Base-by-base conservation (phyloP, 2,113 vertebrate genomes). In the Capreolus pygargus region DNA sequence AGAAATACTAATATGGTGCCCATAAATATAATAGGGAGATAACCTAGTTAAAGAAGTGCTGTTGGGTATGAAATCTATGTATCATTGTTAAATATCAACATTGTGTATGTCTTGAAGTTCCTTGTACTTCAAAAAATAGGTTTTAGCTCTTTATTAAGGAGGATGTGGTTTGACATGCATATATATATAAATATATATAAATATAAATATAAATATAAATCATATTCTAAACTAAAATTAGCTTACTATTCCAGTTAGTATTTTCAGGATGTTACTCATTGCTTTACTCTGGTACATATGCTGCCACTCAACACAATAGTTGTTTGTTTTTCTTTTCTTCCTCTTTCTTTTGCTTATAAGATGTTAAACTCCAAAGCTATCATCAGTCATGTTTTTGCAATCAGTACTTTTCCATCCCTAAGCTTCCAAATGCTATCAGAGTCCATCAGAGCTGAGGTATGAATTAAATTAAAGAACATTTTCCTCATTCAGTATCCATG, bases 391-490 rank as follows among this genome's bases (percentile, higher is more conserved):
- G 55, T 74, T 90, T 87, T 43, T 33, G 16, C 70, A 39, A 43
- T 89, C 28, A 83, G 82, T 57, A 39, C 61, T 87, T 96, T 87
- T 93, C 55, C 55, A 67, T 67, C 64, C 87, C 84, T 81, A 90
- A 87, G 45, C 58, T 97, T 92, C 84, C 74, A 85, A 88, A 84
- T 67, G 84, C 61, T 92, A 74, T 89, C 89, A 55, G 78, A 95
- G 11, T 81, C 87, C 90, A 97, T 96, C 96, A 87, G 61, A 64
- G 58, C 45, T 86, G 57, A 91, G 70, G 55, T 87, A 64, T 67
- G 84, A 96, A 97, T 96, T 95, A 96, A 91, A 39, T 89, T 89
- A 96, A 94, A 96, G 86, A 95, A 87, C 47, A 92, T 86, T 86
- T 96, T 91, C 89, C 39, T 94, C 86, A 43, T 90, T 95, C 92